phyloP scores from a whole-genome alignment of 2,888 invertebrate genomes.

The Lithophane socia region DNA sequence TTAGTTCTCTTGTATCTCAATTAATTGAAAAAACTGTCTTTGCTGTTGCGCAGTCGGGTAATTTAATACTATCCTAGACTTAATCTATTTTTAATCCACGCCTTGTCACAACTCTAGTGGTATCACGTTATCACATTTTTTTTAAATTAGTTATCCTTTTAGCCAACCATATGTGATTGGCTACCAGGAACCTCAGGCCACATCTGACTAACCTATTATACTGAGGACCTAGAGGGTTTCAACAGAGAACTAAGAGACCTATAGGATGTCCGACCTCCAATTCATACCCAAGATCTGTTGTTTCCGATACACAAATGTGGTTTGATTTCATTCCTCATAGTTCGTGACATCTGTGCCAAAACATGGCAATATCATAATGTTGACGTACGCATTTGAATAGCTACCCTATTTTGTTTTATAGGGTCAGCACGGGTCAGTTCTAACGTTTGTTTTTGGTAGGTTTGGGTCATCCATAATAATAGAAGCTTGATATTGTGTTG shows the following conservation, averaged over 20 bases:
- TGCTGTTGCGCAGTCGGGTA: too few species aligned
- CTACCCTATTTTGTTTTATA: conserved; percentile 53
- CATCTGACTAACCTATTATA: neutral
- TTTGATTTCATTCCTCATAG: neutral
- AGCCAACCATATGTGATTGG: too few species aligned
- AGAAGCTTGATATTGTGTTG: neutral
- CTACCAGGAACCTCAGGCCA: neutral
- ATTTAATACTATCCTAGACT: too few species aligned
- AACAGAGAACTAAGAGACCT: neutral
- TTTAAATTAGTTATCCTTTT: too few species aligned
- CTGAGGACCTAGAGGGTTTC: neutral
- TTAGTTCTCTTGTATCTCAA: too few species aligned
- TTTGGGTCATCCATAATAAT: conserved; percentile 7
- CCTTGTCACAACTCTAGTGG: neutral
- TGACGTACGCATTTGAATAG: conserved; percentile 49
- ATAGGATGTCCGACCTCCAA: neutral
- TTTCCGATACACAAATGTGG: neutral
- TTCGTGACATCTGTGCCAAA: conserved; percentile 39
- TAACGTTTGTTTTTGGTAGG: conserved; percentile 17
- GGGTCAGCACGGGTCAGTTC: conserved; percentile 25
- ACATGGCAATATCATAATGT: conserved; percentile 30
- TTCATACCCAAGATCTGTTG: neutral
- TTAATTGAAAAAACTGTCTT: too few species aligned
- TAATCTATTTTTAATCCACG: neutral
- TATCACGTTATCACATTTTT: neutral